phyloP scores from a whole-genome alignment of 2,113 vertebrate genomes.

The Sorex fumeus region DNA sequence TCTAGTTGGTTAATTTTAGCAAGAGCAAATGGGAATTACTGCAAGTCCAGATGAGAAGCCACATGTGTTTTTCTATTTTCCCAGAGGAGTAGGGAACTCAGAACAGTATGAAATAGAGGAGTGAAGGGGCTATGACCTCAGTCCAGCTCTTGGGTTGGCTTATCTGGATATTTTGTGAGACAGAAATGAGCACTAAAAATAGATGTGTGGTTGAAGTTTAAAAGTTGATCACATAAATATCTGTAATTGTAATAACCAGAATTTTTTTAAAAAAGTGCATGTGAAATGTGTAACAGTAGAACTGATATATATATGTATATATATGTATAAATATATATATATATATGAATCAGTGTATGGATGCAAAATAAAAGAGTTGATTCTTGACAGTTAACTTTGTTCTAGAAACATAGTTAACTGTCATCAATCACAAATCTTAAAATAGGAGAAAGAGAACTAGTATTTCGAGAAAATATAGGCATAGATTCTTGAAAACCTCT shows the following conservation, averaged over 20 bases:
- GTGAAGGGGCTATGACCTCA: background rate
- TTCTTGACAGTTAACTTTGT: background rate
- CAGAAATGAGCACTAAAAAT: background rate
- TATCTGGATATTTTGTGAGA: background rate
- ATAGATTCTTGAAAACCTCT: background rate
- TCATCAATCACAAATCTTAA: background rate
- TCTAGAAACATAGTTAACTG: background rate
- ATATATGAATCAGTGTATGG: background rate
- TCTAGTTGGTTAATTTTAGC: background rate
- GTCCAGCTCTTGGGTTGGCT: background rate
- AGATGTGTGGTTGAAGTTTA: background rate
- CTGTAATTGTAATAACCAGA: background rate
- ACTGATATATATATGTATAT: too few relatives aligned
- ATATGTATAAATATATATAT: too few relatives aligned
- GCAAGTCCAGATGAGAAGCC: background rate
- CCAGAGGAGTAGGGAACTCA: background rate
- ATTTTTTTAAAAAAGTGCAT: background rate
- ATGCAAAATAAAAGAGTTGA: background rate
- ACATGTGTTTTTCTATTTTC: background rate
- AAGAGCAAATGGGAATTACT: background rate
- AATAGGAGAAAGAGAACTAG: background rate
- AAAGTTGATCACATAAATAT: background rate
- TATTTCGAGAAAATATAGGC: background rate
- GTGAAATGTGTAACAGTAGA: background rate
- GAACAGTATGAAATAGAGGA: background rate